phyloP scores from a whole-genome alignment of 2,113 vertebrate genomes.

The Lucifuga dentata region DNA sequence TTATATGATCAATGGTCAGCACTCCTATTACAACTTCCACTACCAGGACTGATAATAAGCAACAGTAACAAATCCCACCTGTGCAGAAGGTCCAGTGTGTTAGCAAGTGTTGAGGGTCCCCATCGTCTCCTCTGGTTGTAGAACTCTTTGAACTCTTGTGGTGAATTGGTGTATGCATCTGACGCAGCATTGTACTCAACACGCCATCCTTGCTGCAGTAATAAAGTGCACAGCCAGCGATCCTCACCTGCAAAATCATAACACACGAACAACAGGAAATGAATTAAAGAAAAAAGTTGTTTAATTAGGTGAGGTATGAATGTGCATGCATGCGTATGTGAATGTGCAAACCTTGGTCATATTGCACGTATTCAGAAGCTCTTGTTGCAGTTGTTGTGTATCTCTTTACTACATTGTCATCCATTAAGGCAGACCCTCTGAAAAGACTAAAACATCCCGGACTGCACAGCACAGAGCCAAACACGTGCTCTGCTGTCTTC shows the following conservation, averaged over 20 bases:
- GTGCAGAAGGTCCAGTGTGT: conserved; percentile 85
- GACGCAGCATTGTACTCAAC: conserved; percentile 88
- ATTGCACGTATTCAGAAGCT: conserved; percentile 84
- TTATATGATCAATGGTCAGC: no score
- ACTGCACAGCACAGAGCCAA: conserved; percentile 86
- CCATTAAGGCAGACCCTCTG: conserved; percentile 85
- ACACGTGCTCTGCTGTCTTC: conserved; percentile 87
- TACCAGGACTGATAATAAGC: background rate
- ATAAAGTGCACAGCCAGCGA: conserved; percentile 87
- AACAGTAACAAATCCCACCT: conserved; percentile 47
- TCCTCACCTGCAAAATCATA: conserved; percentile 80
- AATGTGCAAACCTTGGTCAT: conserved; percentile 81
- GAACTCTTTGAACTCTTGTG: conserved; percentile 87
- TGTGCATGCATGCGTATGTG: background rate
- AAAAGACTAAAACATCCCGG: conserved; percentile 88
- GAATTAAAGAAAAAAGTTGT: background rate
- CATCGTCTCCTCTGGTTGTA: conserved; percentile 87
- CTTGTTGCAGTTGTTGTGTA: conserved; percentile 82
- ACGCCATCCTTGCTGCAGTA: conserved; percentile 87
- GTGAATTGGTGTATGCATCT: conserved; percentile 87
- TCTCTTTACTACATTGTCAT: conserved; percentile 84
- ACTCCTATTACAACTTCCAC: no score
- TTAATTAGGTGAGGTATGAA: background rate
- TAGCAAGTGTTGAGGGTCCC: conserved; percentile 86
- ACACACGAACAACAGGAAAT: background rate